Percentiles rank a stretch among this genome's conserved stretches.
Conservation (phyloP, 2,797 vertebrate genomes). For the Pipistrellus kuhlii region DNA sequence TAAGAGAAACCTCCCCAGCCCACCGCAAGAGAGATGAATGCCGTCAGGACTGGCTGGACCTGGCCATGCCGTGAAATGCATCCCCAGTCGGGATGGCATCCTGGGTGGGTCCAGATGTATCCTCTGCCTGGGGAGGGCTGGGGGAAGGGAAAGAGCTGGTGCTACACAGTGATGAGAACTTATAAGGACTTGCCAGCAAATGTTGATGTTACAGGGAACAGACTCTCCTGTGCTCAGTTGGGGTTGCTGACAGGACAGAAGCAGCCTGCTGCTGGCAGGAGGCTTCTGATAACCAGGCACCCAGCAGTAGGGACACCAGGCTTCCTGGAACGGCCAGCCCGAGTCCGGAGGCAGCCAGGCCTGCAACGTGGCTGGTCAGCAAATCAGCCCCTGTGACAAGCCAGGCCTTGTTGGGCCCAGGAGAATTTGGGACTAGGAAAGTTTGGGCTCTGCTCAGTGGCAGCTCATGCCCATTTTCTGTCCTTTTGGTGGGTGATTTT, state of each 20-base stretch:
- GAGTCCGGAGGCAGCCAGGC: background rate
- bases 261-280: background rate
- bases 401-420: background rate
- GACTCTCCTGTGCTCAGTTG: background rate
- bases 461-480: background rate
- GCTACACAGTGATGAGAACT: background rate
- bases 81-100: background rate
- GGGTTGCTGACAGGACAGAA: background rate
- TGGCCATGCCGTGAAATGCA: background rate
- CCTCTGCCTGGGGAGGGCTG: background rate
- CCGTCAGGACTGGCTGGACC: background rate
- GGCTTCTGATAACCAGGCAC: constrained; percentile 64
- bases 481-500: background rate
- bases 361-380: constrained; percentile 24
- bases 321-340: constrained; percentile 49
- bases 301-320: constrained; percentile 20
- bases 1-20: background rate
- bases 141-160: background rate
- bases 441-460: background rate
- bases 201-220: background rate
- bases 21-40: background rate
- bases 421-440: background rate
- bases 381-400: background rate
- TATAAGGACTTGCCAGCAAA: background rate
- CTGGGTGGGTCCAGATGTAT: background rate